Base-by-base conservation (phyloP, 2,888 invertebrate species). In the Gordius sp. region DNA sequence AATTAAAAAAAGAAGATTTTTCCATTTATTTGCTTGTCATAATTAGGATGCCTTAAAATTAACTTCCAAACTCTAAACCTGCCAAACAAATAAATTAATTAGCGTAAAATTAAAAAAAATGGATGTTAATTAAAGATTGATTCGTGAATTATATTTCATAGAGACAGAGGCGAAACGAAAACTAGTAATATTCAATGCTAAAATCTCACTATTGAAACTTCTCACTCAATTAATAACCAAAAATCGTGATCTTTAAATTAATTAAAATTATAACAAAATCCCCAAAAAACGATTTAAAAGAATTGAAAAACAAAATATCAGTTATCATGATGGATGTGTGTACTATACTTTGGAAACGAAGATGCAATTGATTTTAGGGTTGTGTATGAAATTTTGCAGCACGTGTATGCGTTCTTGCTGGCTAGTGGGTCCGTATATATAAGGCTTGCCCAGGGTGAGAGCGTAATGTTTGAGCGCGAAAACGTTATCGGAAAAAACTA, bases 401-500 rank as follows among this genome's bases (percentile, higher is more conserved):
- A 97, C 93, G 70, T 91, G 89, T 68, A 99, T 85, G 64, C 97
- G 74, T 69, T 97, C 97, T 63, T 78, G 81, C 72, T 91, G 79
- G 24, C 85, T 82, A 1, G 97, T 97, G 1, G 93, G 91, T 1
- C 97, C 97, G 72, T 89, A 97, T 67, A 97, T 84, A 67, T 84
- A 99, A 0, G 93, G 93, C 69, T 87, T 91, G 71, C 85, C 83
- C 81, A 99, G 81, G 68, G 82, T 83, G 59, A 85, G 81, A 1
- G 97, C 93, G 71, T 93, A 99, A 69, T 86, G 86, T 63, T 89
- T 83, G 41, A 99, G 71, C 0, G 93, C 93, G 72, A 89, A 99
- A 2, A 99, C 93, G 70, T 97, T 97, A 69, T 97, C 97, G 0
- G 91, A 91, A 72, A 97, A 99, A 1, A 97, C 97, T 61, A 99